Evolutionary conservation across 1,140 invertebrate genomes (phyloP), one percentile per base, ranked within the genome.

Genomic region (Drosophila nannoptera): DNA sequence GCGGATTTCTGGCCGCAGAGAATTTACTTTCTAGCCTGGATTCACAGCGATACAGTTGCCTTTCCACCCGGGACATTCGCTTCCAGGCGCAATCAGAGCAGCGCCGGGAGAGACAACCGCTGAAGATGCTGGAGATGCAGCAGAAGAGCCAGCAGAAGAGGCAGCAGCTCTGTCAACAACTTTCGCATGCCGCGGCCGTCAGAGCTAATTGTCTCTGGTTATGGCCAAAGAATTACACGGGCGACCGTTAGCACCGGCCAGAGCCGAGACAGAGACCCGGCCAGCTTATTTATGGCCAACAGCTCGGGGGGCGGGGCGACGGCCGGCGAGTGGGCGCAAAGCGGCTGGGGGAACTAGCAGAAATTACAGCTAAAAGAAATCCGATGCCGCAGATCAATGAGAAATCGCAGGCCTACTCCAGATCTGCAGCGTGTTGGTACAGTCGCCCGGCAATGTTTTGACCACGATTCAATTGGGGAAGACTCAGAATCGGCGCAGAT

Each of bases 291-390:
- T 77, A 82, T 78, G 78, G 78, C 59, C 38, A 80, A 73, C 43
- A 29, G 45, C 16, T 4, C 11, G n/a, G 8, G 33, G 5, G 32
- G 35, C 5, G 9, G 31, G 16, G 36, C n/a, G 11, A 5, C n/a
- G 29, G 45, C n/a, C 22, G 22, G 3, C 22, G 22, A 22, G 22
- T 22, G 22, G 22, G 22, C 22, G 22, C 22, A 22, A 1, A 22
- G 22, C 22, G 22, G 22, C 22, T 22, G 22, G 22, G 22, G 22
- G 22, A 22, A 22, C 1, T 1, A 22, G 38, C 53, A 16, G 69
- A 69, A 86, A 86, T 86, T 81, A 86, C 43, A 87, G 82, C 82
- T 86, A 86, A 86, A 86, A 86, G 81, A 86, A 86, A 86, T 87
- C 81, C 81, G 86, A 75, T 87, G 67, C 73, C 64, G 59, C 54